These are phyloP conservation scores for Agrochola macilenta DNA, from an alignment of 2,888 invertebrate genomes.

Conservation along the genomic window DNA sequence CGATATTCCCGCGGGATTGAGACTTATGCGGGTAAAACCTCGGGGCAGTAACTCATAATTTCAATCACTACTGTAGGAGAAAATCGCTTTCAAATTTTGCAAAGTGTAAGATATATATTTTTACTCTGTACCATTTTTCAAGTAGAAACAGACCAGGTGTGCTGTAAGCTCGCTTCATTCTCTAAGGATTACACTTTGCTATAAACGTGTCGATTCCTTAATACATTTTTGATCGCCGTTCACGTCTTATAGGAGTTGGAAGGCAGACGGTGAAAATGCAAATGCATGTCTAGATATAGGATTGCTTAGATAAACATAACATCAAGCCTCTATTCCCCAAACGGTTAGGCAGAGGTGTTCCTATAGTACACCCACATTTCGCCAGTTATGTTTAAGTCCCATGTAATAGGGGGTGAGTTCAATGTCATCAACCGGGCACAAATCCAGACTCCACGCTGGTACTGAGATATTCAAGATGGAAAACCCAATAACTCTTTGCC, in stretches of 20 bases:
- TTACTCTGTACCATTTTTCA: conserved; percentile 24
- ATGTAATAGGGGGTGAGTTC: no score
- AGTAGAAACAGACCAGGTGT: conserved; percentile 40
- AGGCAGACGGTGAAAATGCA: conserved; percentile 4
- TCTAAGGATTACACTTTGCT: conserved; percentile 39
- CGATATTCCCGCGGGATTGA: no score
- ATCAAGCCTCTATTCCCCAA: no score
- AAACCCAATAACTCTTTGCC: no score
- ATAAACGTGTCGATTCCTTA: conserved; percentile 41
- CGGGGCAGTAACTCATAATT: background rate
- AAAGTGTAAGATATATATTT: conserved; percentile 19
- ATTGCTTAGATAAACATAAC: background rate
- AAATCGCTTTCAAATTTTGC: conserved; percentile 26
- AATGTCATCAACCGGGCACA: no score
- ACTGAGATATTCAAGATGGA: no score
- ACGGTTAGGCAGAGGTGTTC: no score
- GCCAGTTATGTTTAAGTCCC: no score
- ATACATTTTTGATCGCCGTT: conserved; percentile 59
- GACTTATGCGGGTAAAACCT: no score
- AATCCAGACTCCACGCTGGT: no score
- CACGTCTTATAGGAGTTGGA: conserved; percentile 13
- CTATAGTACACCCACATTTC: no score
- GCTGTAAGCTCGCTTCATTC: conserved; percentile 23
- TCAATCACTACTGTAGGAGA: background rate
- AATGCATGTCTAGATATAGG: conserved; percentile 8